Conservation (phyloP, 2,113 vertebrate species). For the Oncorhynchus masou region DNA sequence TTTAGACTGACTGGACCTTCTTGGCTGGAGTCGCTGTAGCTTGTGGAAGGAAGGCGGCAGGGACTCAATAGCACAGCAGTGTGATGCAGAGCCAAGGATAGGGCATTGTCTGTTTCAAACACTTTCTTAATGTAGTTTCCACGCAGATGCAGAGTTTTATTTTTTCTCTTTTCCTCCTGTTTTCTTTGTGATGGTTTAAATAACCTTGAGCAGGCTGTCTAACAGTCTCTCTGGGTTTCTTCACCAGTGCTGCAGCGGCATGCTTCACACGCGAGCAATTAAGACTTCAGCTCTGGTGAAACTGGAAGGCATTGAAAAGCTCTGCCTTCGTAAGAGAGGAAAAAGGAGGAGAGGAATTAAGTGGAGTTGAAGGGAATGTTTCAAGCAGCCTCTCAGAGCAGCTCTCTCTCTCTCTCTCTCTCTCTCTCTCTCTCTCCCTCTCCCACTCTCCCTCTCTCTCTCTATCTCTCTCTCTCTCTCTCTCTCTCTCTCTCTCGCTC, state of each 20-base stretch:
- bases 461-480: background rate
- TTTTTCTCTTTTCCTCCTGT: background rate
- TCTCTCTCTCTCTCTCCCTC: background rate
- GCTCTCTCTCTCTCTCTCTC: background rate
- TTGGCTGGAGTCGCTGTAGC: background rate
- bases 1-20: constrained; percentile 6
- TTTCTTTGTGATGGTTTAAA: constrained; percentile 39
- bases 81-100: too few relatives aligned
- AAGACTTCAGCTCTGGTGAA: constrained; percentile 32
- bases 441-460: background rate
- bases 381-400: background rate
- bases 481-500: background rate
- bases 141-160: constrained; percentile 7
- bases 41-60: background rate
- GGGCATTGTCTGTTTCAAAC: background rate
- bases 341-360: constrained; percentile 1
- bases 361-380: constrained; percentile 22
- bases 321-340: background rate
- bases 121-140: constrained; percentile 20
- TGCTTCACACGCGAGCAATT: constrained; percentile 41
- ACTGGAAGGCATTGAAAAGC: constrained; percentile 18
- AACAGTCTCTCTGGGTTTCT: constrained; percentile 13
- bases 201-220: constrained; percentile 40
- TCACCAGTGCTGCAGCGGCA: constrained; percentile 11
- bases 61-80: background rate